Evolutionary conservation across 2,113 vertebrate species (phyloP).

Genomic region (Gallinago undulata): DNA sequence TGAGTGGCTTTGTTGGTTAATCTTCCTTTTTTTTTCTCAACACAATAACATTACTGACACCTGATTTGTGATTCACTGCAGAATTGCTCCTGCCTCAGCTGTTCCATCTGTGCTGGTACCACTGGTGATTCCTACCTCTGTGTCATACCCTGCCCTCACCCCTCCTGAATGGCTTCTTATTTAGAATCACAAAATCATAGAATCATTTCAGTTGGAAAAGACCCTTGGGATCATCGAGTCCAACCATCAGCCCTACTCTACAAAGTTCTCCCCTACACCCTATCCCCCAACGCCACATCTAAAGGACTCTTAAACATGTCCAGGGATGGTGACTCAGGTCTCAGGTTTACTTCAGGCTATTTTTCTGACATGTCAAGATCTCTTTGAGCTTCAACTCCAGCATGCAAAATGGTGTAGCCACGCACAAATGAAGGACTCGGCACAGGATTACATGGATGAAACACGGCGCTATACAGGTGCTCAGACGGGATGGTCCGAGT

Average conservation of each 20-base stretch:
- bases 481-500: background rate
- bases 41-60: background rate
- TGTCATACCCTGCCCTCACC: background rate
- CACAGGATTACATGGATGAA: background rate
- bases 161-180: background rate
- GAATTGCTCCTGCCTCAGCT: background rate
- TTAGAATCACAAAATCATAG: background rate
- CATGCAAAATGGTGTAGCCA: background rate
- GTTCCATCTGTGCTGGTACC: fast-evolving
- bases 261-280: no score
- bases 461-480: fast-evolving
- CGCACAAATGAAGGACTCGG: background rate
- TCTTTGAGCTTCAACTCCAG: background rate
- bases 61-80: background rate
- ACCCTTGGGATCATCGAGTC: no score
- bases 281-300: no score
- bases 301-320: no score
- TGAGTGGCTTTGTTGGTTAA: background rate
- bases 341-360: background rate
- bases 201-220: no score
- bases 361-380: background rate
- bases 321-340: no score
- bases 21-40: background rate
- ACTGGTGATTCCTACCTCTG: background rate
- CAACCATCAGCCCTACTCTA: no score